phyloP scores from a whole-genome alignment of 1,140 invertebrate species.

The Euschistus heros region DNA sequence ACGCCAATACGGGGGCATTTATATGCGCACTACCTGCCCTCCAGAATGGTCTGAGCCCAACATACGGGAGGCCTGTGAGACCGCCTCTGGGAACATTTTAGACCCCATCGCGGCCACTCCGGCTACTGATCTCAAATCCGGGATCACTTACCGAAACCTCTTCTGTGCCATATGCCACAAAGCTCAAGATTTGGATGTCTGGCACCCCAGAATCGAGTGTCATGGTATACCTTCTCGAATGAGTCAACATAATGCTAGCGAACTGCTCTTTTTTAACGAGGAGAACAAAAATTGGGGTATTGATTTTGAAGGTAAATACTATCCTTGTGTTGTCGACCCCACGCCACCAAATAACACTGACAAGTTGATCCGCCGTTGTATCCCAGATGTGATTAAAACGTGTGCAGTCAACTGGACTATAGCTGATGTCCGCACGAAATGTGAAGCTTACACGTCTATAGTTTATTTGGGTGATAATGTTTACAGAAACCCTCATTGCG shows the following conservation, averaged over 20 bases:
- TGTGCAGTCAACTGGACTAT: constrained; percentile 35
- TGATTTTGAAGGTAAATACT: constrained; percentile 21
- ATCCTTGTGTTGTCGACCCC: constrained; percentile 29
- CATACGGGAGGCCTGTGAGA: constrained; percentile 29
- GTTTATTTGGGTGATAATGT: constrained; percentile 35
- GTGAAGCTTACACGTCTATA: constrained; percentile 38
- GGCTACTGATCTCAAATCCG: constrained; percentile 36
- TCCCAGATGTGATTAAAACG: constrained; percentile 29
- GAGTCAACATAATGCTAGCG: constrained; percentile 23
- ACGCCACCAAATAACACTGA: constrained; percentile 29
- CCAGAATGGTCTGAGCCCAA: constrained; percentile 34
- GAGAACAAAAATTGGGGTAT: constrained; percentile 26
- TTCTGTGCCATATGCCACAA: constrained; percentile 46
- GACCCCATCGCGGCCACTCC: constrained; percentile 39
- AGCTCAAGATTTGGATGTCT: constrained; percentile 33
- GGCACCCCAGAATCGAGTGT: constrained; percentile 40
- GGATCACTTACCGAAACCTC: constrained; percentile 44
- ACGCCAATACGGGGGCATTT: constrained; percentile 37
- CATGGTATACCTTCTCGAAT: constrained; percentile 29
- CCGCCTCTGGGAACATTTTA: constrained; percentile 28
- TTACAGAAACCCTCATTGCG: constrained; percentile 47
- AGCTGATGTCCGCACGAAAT: constrained; percentile 31
- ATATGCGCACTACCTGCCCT: constrained; percentile 39
- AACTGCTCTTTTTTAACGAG: constrained; percentile 16
- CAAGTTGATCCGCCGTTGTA: constrained; percentile 30